Percentiles rank a stretch among this genome's conserved stretches.
phyloP scores from a whole-genome alignment of 2,113 vertebrate species.

The Pan troglodytes region DNA sequence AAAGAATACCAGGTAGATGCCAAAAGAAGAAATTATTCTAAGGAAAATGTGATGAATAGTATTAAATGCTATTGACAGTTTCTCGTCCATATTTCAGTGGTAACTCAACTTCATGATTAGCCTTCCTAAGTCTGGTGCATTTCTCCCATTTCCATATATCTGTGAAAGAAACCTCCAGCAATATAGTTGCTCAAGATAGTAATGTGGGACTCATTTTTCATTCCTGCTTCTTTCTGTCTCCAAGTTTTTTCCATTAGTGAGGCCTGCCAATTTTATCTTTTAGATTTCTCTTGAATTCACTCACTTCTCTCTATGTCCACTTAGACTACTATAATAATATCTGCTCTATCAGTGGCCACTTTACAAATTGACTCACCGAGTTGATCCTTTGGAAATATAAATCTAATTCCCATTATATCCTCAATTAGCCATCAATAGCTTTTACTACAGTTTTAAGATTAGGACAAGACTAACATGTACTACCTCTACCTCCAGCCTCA shows the following conservation, averaged over 20 bases:
- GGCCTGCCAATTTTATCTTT: neutral
- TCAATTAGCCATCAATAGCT: neutral
- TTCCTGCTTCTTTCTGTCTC: neutral
- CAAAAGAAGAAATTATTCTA: neutral
- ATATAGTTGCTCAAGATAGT: neutral
- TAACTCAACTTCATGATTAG: neutral
- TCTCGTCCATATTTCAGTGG: neutral
- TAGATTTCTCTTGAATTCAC: neutral
- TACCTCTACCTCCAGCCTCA: neutral
- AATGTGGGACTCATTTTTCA: neutral
- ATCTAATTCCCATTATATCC: neutral
- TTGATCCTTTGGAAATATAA: neutral
- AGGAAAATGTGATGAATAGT: neutral
- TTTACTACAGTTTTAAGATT: neutral
- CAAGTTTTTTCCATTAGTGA: neutral
- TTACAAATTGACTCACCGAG: neutral
- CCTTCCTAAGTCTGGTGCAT: neutral
- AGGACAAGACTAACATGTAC: neutral
- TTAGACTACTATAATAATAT: neutral
- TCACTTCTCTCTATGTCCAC: neutral
- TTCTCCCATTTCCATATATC: neutral
- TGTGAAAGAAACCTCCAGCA: neutral
- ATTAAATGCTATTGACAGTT: neutral
- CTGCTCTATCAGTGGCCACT: neutral
- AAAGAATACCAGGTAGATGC: neutral